Evolutionary conservation across 2,888 invertebrate species (phyloP).

Genomic region (Plagodis dolabraria): DNA sequence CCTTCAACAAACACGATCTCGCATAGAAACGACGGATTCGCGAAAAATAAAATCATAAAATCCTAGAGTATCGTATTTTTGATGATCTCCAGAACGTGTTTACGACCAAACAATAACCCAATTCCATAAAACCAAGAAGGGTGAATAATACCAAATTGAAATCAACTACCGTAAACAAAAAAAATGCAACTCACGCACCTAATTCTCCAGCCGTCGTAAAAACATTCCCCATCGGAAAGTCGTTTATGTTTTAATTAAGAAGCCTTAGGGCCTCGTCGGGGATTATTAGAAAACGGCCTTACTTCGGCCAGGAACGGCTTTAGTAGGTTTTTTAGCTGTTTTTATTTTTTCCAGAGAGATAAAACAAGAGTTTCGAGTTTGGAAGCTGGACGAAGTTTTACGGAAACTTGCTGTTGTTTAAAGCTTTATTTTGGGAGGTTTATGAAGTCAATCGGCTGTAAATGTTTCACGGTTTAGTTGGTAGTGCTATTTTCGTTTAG

Average conservation of each 20-base stretch:
- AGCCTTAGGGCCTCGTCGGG: slow-evolving; percentile 53
- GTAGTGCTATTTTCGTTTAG: slow-evolving; percentile 4
- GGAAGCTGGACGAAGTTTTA: slow-evolving; percentile 16
- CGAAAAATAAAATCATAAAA: not conserved
- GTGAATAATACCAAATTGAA: slow-evolving; percentile 32
- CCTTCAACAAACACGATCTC: too few species aligned
- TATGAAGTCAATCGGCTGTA: slow-evolving; percentile 23
- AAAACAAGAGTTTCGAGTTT: slow-evolving; percentile 25
- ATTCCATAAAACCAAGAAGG: slow-evolving; percentile 10
- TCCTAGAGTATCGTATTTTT: not conserved
- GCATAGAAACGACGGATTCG: too few species aligned
- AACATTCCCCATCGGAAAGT: slow-evolving; percentile 57
- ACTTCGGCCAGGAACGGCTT: slow-evolving; percentile 44
- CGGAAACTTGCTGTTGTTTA: slow-evolving; percentile 19
- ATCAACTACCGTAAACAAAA: slow-evolving; percentile 36
- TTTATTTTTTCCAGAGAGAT: slow-evolving; percentile 27
- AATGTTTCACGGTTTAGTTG: not conserved
- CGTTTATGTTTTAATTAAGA: slow-evolving; percentile 76
- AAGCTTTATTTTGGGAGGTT: slow-evolving; percentile 20
- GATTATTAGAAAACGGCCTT: slow-evolving; percentile 65
- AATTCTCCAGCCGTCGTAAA: slow-evolving; percentile 45
- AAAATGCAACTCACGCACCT: slow-evolving; percentile 51
- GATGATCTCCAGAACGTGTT: slow-evolving; percentile 5
- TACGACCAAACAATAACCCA: slow-evolving; percentile 7
- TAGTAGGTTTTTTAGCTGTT: slow-evolving; percentile 27